A percentile compares a stretch with the other conserved stretches of the same genome.
phyloP scores from a whole-genome alignment of 2,797 vertebrate genomes.

The Pseudochromis fuscus region DNA sequence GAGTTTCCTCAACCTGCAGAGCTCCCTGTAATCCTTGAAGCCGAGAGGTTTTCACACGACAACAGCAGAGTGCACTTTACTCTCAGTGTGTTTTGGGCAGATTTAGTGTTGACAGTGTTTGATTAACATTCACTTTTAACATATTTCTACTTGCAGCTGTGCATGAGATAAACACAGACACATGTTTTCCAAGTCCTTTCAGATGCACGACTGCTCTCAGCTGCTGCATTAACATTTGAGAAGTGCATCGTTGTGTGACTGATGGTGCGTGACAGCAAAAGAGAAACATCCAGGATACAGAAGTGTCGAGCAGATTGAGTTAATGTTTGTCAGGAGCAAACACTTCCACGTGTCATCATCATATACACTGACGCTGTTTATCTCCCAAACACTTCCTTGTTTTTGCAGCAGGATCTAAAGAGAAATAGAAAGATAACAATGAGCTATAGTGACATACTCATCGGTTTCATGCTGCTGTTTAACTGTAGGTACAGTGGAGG shows the following conservation, averaged over 20 bases:
- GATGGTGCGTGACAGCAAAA: conserved; percentile 34
- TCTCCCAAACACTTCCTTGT: conserved; percentile 19
- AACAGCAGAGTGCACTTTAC: conserved; percentile 5
- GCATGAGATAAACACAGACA: conserved; percentile 26
- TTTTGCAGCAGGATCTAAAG: too few relatives aligned
- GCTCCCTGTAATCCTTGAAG: conserved; percentile 34
- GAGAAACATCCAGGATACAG: conserved; percentile 40
- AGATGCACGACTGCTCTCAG: conserved; percentile 24
- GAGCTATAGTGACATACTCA: too few relatives aligned
- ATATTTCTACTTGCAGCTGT: conserved; percentile 11
- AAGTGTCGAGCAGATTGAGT: conserved; percentile 57
- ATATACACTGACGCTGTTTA: conserved; percentile 2
- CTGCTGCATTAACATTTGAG: conserved; percentile 51
- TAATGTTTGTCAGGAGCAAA: conserved; percentile 37
- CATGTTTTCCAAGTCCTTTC: conserved; percentile 4
- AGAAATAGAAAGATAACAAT: too few relatives aligned
- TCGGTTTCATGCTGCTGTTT: too few relatives aligned
- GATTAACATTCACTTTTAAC: conserved; percentile 40
- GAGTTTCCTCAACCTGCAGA: conserved; percentile 35
- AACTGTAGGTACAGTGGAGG: too few relatives aligned
- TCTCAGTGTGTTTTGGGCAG: background rate
- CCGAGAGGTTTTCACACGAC: conserved; percentile 31
- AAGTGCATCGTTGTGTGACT: conserved; percentile 1
- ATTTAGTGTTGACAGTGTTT: conserved; percentile 19
- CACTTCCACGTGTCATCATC: conserved; percentile 8